These are phyloP conservation scores for Turritopsis rubra DNA, from an alignment of 30 jellyfish, hydroid and myxozoan species.

Conservation along the genomic window DNA sequence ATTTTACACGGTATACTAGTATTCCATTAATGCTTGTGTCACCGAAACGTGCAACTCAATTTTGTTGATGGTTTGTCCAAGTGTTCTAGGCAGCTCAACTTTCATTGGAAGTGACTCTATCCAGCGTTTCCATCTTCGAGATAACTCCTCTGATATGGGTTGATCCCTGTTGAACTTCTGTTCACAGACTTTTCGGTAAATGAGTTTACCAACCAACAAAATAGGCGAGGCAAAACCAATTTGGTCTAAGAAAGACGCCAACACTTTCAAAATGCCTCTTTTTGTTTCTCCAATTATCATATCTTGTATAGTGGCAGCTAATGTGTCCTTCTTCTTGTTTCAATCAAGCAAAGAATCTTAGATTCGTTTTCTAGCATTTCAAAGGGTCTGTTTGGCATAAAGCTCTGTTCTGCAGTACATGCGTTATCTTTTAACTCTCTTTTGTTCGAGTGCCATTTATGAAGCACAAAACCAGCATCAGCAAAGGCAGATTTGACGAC, in stretches of 20 bases:
- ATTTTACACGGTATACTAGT: no score
- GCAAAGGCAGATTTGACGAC: constrained; percentile 40
- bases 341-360: constrained; percentile 56
- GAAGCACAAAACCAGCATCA: no score
- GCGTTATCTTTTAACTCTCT: constrained; percentile 19
- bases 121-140: no score
- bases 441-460: constrained; percentile 67
- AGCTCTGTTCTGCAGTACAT: constrained; percentile 25
- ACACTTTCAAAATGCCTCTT: constrained; percentile 66
- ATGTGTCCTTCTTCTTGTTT: constrained; percentile 46
- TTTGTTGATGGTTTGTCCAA: neutral
- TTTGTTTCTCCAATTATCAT: constrained; percentile 32
- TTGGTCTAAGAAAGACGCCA: constrained; percentile 53
- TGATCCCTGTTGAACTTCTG: constrained; percentile 56
- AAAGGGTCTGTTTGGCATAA: constrained; percentile 47
- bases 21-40: constrained; percentile 73
- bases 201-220: constrained; percentile 44
- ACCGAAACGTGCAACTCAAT: constrained; percentile 40
- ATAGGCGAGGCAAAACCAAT: constrained; percentile 53
- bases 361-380: constrained; percentile 33
- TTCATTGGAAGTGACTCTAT: no score
- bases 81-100: constrained; percentile 9
- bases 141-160: constrained; percentile 37
- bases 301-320: constrained; percentile 24
- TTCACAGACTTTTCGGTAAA: constrained; percentile 49